Evolutionary conservation across 2,113 vertebrate genomes (phyloP).

Genomic region (Sorex araneus): DNA sequence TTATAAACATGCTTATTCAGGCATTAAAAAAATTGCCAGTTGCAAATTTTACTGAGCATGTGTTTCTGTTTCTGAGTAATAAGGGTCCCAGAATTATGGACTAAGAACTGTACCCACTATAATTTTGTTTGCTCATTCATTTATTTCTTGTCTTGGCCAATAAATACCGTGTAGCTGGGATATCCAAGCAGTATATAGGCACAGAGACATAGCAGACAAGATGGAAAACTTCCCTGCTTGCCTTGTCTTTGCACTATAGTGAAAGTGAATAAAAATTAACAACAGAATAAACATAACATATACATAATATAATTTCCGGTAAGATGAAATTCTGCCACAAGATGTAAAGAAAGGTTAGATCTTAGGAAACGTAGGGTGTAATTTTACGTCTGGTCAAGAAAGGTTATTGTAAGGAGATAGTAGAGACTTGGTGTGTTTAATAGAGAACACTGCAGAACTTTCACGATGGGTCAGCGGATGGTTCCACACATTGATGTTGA

Average conservation of each 20-base stretch:
- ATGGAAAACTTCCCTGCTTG: background rate
- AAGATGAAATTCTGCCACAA: background rate
- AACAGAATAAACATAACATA: background rate
- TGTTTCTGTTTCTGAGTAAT: conserved; percentile 52
- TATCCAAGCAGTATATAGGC: background rate
- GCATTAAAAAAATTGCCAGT: conserved; percentile 32
- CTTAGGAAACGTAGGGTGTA: background rate
- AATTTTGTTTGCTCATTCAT: conserved; percentile 50
- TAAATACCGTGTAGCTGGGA: background rate
- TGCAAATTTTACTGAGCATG: conserved; percentile 21
- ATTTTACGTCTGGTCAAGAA: background rate
- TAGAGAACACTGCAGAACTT: background rate
- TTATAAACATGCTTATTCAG: conserved; percentile 58
- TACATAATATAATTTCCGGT: background rate
- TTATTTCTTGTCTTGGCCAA: conserved; percentile 45
- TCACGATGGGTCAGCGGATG: background rate
- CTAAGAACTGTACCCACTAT: background rate
- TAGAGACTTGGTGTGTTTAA: background rate
- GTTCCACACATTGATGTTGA: background rate
- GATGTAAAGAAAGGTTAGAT: background rate
- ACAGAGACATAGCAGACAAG: background rate
- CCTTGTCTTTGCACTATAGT: background rate
- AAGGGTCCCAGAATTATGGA: conserved; percentile 25
- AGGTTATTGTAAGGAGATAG: background rate
- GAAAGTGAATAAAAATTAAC: background rate